Evolutionary conservation across 2,113 vertebrate genomes (phyloP).

Genomic region (Percopsis transmontana): DNA sequence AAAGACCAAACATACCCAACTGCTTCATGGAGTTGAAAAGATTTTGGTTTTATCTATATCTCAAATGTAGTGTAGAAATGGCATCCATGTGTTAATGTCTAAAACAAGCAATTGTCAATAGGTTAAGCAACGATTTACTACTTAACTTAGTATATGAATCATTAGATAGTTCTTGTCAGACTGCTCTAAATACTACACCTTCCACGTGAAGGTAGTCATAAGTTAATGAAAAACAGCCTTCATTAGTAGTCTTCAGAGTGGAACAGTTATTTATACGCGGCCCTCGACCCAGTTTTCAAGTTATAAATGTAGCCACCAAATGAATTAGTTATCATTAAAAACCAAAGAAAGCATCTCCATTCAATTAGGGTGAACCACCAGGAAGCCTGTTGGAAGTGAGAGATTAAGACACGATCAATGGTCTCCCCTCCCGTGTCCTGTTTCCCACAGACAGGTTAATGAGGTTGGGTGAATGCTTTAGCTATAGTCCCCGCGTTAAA

Average conservation of each 20-base stretch:
- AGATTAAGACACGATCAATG: conserved; percentile 62
- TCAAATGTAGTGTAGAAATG: background rate
- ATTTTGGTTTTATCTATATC: background rate
- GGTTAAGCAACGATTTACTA: no score
- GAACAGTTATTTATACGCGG: background rate
- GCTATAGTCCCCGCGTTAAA: conserved; percentile 62
- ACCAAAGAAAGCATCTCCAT: conserved; percentile 24
- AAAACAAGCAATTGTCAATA: no score
- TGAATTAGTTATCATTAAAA: conserved; percentile 30
- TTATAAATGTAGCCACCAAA: conserved; percentile 1
- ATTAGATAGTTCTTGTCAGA: no score
- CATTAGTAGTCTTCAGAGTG: no score
- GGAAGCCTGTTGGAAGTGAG: conserved; percentile 42
- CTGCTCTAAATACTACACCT: background rate
- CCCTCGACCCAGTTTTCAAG: background rate
- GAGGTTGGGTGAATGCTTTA: conserved; percentile 48
- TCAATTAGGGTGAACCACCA: conserved; percentile 28
- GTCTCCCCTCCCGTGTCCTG: conserved; percentile 47
- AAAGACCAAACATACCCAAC: background rate
- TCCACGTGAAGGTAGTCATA: no score
- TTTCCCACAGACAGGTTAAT: conserved; percentile 65
- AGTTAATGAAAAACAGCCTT: background rate
- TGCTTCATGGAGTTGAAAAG: background rate
- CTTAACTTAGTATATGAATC: no score
- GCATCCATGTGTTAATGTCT: background rate